A percentile compares a stretch with the other conserved stretches of the same genome.
These are phyloP conservation scores for Acrobasis repandana DNA, from an alignment of 2,888 invertebrate species.

Conservation along the genomic window DNA sequence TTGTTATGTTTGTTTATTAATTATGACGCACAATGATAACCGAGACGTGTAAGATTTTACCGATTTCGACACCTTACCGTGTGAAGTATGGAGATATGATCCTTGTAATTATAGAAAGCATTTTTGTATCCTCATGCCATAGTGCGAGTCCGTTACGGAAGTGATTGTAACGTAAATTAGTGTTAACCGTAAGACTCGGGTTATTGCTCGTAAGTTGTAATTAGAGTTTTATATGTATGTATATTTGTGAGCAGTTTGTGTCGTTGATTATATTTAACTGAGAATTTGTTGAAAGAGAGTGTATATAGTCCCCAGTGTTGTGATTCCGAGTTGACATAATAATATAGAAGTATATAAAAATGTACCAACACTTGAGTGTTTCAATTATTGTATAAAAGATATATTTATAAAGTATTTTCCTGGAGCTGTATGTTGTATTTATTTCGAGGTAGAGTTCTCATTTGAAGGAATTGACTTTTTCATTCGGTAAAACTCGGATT, in stretches of 20 bases:
- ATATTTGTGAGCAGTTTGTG: slow-evolving; percentile 64
- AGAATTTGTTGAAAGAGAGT: slow-evolving; percentile 48
- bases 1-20: slow-evolving; percentile 33
- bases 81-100: slow-evolving; percentile 27
- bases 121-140: slow-evolving; percentile 23
- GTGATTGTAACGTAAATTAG: slow-evolving; percentile 33
- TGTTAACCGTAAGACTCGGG: slow-evolving; percentile 37
- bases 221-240: slow-evolving; percentile 66
- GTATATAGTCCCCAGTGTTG: slow-evolving; percentile 75
- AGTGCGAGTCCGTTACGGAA: slow-evolving; percentile 24
- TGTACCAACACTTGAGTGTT: slow-evolving; percentile 40
- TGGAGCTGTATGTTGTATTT: slow-evolving; percentile 51
- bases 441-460: slow-evolving; percentile 40
- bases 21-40: slow-evolving; percentile 39
- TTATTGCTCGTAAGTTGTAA: slow-evolving; percentile 43
- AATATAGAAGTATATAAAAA: slow-evolving; percentile 36
- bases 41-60: slow-evolving; percentile 17
- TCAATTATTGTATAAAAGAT: slow-evolving; percentile 46
- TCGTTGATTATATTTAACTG: slow-evolving; percentile 47
- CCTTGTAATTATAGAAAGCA: slow-evolving; percentile 28
- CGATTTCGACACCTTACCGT: slow-evolving; percentile 14
- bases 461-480: slow-evolving; percentile 65
- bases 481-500: slow-evolving; percentile 33
- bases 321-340: slow-evolving; percentile 63
- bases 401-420: slow-evolving; percentile 37